Base-by-base conservation (phyloP, 2,113 vertebrate species). In the Malaclemys terrapin region DNA sequence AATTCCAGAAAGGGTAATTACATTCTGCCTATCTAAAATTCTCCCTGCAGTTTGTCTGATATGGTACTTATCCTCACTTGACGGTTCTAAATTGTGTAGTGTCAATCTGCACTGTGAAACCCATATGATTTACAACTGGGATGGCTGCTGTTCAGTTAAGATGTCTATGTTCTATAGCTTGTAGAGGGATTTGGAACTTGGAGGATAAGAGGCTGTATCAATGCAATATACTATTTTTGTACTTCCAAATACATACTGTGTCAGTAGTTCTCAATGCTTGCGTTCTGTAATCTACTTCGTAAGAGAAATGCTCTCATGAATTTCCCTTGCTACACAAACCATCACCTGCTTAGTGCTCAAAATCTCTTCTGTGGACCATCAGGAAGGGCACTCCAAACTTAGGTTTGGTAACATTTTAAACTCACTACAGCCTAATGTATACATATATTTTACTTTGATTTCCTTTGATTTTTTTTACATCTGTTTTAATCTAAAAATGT, bases 241-340 rank as follows among this genome's bases (percentile, higher is more conserved):
- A 84, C 42, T 42, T 69, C 35, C 12, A 90, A 59, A 59, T 65
- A 31, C 0, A 1, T n/a, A 6, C 3, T 80, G 16, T 52, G 27
- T 89, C 1, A 47, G 17, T 65, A 50, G 35, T 1, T 27, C 14
- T 93, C 29, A 84, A 50, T 82, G 29, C 45, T 93, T 91, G 3
- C 35, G 16, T 16, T 6, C 1, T 0, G 0, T 53, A 35, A 83
- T 20, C 9, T 57, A 12, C 62, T 42, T 47, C 14, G 65, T 1
- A 84, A 4, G 13, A 38, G 57, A 87, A 50, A 5, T 82, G 81
- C 10, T 83, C 4, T 29, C 5, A 47, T 76, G 35, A 38, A 76
- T 76, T 24, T 76, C 24, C 5, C 10, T 45, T 45, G 12, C 42
- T 24, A 78, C 25, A 45, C 4, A 8, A 69, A 20, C 16, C 65